These are phyloP conservation scores for Hirundichthys speculiger DNA, from an alignment of 2,113 vertebrate genomes.

Conservation along the genomic window DNA sequence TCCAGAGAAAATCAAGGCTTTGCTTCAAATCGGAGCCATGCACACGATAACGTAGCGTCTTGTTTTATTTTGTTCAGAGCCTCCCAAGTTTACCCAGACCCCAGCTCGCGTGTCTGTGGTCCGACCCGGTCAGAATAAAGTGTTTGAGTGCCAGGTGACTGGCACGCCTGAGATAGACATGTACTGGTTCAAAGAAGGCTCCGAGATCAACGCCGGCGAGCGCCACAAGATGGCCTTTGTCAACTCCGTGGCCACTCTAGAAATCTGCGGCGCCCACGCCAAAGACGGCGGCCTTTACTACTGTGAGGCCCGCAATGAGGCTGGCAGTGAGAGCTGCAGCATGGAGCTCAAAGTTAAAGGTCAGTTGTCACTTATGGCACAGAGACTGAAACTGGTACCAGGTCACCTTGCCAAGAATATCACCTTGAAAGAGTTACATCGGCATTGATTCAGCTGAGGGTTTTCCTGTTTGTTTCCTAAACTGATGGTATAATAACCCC, in stretches of 20 bases:
- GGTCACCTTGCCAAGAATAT: not conserved
- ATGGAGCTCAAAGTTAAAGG: constrained; percentile 97
- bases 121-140: constrained; percentile 87
- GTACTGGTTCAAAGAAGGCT: constrained; percentile 94
- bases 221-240: constrained; percentile 85
- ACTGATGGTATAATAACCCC: too few relatives aligned
- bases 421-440: not conserved
- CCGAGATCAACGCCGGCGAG: constrained; percentile 85
- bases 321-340: constrained; percentile 95
- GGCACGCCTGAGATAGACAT: constrained; percentile 94
- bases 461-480: too few relatives aligned
- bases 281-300: constrained; percentile 91
- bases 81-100: constrained; percentile 91
- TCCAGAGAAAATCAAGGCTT: not conserved
- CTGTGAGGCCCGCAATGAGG: constrained; percentile 96
- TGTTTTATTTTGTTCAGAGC: constrained; percentile 79
- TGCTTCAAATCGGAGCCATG: not conserved
- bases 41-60: constrained; percentile 27
- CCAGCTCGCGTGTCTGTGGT: constrained; percentile 89
- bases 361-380: constrained; percentile 70
- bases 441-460: too few relatives aligned
- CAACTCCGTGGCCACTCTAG: constrained; percentile 88
- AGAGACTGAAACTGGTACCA: too few relatives aligned
- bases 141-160: constrained; percentile 92
- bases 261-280: constrained; percentile 81